phyloP scores from a whole-genome alignment of 2,888 invertebrate genomes.

The Lymantria dispar region DNA sequence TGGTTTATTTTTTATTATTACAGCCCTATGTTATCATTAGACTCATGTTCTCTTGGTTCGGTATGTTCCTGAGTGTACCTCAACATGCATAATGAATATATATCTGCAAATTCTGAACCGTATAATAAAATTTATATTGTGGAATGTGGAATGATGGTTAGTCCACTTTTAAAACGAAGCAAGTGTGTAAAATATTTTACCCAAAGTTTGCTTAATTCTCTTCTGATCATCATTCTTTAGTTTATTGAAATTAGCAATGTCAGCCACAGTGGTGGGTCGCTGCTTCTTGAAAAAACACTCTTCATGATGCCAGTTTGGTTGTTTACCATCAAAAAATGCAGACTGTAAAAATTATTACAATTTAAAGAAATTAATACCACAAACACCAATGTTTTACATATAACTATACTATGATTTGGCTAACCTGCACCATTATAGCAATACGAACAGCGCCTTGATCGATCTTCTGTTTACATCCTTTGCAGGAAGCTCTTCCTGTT shows the following conservation, averaged over 20 bases:
- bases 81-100: no score
- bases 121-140: no score
- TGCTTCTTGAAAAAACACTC: slow-evolving; percentile 93
- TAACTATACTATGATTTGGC: slow-evolving; percentile 5
- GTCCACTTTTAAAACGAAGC: no score
- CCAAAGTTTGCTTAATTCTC: slow-evolving; percentile 85
- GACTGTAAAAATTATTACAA: slow-evolving; percentile 82
- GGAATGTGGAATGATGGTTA: no score
- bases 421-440: slow-evolving; percentile 95
- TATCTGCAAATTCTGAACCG: no score
- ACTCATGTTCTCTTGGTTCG: no score
- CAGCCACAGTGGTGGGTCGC: slow-evolving; percentile 86
- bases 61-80: no score
- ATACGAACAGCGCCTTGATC: slow-evolving; percentile 88
- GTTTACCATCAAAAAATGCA: slow-evolving; percentile 92
- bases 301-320: slow-evolving; percentile 94
- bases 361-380: no score
- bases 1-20: no score
- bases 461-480: slow-evolving; percentile 91
- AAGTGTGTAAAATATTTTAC: slow-evolving; percentile 60
- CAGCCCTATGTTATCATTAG: no score
- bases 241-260: slow-evolving; percentile 90
- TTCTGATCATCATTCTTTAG: slow-evolving; percentile 93
- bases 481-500: slow-evolving; percentile 90
- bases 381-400: no score